phyloP scores from a whole-genome alignment of 2,113 vertebrate species.

The Rhinoderma darwinii region DNA sequence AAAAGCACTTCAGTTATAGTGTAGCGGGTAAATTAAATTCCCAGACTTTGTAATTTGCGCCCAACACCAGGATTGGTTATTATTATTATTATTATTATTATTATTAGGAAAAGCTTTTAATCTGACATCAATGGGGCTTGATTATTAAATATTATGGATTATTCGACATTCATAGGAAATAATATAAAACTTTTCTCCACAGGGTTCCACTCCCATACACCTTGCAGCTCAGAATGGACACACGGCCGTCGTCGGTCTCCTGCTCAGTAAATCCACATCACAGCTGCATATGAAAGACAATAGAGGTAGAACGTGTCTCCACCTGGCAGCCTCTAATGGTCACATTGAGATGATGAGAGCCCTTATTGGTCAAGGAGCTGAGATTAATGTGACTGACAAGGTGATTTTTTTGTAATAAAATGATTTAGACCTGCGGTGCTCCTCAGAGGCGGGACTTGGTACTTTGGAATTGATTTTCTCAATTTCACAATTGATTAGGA shows the following conservation, averaged over 20 bases:
- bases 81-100: too few relatives aligned
- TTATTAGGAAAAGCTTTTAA: too few relatives aligned
- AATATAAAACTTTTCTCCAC: constrained; percentile 1
- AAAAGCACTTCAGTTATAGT: too few relatives aligned
- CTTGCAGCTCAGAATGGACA: constrained; percentile 68
- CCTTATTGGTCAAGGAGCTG: constrained; percentile 64
- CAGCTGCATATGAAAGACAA: constrained; percentile 67
- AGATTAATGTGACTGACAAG: constrained; percentile 68
- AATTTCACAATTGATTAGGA: background rate
- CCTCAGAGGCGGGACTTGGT: background rate
- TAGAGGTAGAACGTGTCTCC: constrained; percentile 66
- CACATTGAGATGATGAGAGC: constrained; percentile 64
- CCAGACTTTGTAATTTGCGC: too few relatives aligned
- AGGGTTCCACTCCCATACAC: constrained; percentile 68
- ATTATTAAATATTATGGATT: too few relatives aligned
- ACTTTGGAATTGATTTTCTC: background rate
- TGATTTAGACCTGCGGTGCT: background rate
- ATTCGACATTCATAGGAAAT: too few relatives aligned
- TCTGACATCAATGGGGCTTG: too few relatives aligned
- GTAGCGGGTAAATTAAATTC: too few relatives aligned
- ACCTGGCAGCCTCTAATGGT: constrained; percentile 63
- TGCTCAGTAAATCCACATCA: constrained; percentile 67
- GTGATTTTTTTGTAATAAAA: constrained; percentile 41
- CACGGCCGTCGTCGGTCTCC: constrained; percentile 66
- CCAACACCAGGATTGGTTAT: too few relatives aligned